Percentiles rank a stretch among this genome's conserved stretches.
Evolutionary conservation across 2,113 vertebrate species (phyloP).

Genomic region (Rhabdomys dilectus): DNA sequence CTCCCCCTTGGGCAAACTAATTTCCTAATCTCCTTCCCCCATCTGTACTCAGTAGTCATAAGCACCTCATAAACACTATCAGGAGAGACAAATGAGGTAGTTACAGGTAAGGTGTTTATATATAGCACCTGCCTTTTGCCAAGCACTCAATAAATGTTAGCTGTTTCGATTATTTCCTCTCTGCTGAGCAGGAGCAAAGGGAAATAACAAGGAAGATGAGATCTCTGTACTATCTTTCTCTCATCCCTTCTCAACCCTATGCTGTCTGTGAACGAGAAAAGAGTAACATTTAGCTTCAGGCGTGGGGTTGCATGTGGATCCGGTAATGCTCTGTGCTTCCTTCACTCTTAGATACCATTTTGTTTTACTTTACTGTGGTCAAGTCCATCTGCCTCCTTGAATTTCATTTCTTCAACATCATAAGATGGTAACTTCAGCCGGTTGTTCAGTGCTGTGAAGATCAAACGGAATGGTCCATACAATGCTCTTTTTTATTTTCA

Average conservation of each 20-base stretch:
- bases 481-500: not conserved
- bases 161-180: not conserved
- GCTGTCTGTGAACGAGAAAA: not conserved
- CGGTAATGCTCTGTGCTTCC: not conserved
- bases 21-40: not conserved
- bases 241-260: not conserved
- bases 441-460: not conserved
- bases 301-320: not conserved
- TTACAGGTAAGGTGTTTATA: not conserved
- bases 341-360: not conserved
- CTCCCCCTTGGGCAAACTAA: not conserved
- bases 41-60: not conserved
- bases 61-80: not conserved
- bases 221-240: not conserved
- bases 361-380: not conserved
- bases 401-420: not conserved
- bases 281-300: not conserved
- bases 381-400: not conserved
- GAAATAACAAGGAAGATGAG: not conserved
- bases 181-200: not conserved
- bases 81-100: not conserved
- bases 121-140: not conserved
- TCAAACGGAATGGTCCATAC: not conserved
- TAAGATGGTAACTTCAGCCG: not conserved
- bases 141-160: not conserved